Conservation (phyloP, 23 tunicate species). For the Trididemnum nubilum region DNA sequence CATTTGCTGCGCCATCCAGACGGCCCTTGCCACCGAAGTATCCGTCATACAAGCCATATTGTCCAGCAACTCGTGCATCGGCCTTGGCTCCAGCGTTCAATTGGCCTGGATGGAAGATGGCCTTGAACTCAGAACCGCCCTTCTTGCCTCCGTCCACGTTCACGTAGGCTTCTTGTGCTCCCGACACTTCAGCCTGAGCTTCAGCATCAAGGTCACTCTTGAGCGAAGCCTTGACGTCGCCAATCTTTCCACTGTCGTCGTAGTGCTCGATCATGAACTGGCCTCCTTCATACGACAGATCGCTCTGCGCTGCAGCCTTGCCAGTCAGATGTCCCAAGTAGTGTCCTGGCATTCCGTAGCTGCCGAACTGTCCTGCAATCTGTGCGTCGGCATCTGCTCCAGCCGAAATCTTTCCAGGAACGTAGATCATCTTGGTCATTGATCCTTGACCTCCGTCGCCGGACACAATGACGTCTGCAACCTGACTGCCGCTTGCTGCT, state of each 20-base stretch:
- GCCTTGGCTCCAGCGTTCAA: neutral
- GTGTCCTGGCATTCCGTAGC: neutral
- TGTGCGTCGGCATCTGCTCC: slow-evolving; percentile 11
- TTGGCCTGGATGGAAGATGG: slow-evolving; percentile 16
- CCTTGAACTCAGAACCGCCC: neutral
- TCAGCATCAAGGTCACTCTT: slow-evolving; percentile 6
- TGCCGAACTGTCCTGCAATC: slow-evolving; percentile 1
- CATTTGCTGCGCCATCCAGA: neutral
- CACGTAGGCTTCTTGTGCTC: slow-evolving; percentile 9
- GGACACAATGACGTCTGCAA: neutral
- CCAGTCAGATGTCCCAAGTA: neutral
- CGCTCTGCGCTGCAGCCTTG: slow-evolving; percentile 21
- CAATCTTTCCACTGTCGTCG: neutral
- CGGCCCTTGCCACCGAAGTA: slow-evolving; percentile 21
- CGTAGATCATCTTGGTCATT: slow-evolving; percentile 7
- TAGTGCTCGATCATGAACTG: neutral
- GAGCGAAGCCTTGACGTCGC: slow-evolving; percentile 18
- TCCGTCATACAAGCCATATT: neutral
- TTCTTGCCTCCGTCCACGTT: slow-evolving; percentile 24
- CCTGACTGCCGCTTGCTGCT: slow-evolving; percentile 22
- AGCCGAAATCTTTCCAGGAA: slow-evolving; percentile 11
- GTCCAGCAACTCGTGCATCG: neutral
- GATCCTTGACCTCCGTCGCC: neutral
- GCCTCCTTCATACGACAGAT: slow-evolving; percentile 3
- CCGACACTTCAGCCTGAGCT: neutral